A percentile compares a stretch with the other conserved stretches of the same genome.
These are phyloP conservation scores for Natator depressus DNA, from an alignment of 2,113 vertebrate genomes.

Conservation along the genomic window DNA sequence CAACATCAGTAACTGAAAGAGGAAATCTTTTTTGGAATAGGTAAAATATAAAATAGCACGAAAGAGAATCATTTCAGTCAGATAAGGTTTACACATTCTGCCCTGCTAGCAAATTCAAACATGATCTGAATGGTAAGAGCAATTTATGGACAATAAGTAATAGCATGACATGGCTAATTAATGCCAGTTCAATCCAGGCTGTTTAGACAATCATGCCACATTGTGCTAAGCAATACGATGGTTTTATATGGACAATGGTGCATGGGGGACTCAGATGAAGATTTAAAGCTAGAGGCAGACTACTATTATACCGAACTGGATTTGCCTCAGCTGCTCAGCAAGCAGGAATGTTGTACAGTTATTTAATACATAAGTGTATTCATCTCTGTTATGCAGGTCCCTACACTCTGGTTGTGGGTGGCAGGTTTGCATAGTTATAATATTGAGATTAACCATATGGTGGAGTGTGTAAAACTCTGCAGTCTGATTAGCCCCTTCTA, in stretches of 20 bases:
- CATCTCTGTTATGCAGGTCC: neutral
- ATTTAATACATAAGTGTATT: neutral
- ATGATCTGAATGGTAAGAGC: slow-evolving; percentile 76
- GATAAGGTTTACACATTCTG: slow-evolving; percentile 53
- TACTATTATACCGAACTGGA: neutral
- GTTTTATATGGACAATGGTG: slow-evolving; percentile 65
- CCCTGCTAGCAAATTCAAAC: slow-evolving; percentile 73
- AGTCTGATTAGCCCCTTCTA: neutral
- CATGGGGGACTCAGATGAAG: slow-evolving; percentile 65
- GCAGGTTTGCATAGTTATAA: neutral
- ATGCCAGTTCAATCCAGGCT: slow-evolving; percentile 75
- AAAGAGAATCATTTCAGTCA: slow-evolving; percentile 18
- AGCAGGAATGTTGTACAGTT: neutral
- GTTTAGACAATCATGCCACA: slow-evolving; percentile 79
- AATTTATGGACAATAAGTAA: slow-evolving; percentile 78
- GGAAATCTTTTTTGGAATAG: neutral
- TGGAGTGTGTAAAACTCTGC: accelerated
- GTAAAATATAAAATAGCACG: neutral
- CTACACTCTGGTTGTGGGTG: neutral
- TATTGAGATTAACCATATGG: accelerated
- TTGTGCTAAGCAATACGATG: slow-evolving; percentile 70
- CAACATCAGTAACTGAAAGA: neutral
- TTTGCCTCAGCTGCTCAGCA: neutral
- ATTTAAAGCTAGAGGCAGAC: slow-evolving; percentile 57
- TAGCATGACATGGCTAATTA: slow-evolving; percentile 81